phyloP scores from a whole-genome alignment of 2,888 invertebrate genomes.

The Coenonympha arcania region DNA sequence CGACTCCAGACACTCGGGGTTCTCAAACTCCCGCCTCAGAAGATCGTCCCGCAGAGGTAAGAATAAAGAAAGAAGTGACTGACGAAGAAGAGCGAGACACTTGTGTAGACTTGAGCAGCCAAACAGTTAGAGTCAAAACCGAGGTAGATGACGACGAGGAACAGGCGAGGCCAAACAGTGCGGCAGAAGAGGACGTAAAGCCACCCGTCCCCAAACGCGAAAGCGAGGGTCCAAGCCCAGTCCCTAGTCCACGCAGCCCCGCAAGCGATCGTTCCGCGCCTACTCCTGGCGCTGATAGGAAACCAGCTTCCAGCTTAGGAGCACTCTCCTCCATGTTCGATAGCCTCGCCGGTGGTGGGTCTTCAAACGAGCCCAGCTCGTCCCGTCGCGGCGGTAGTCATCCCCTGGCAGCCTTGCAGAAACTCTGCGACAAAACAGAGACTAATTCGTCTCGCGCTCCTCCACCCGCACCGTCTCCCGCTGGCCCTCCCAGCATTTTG shows the following conservation, averaged over 20 bases:
- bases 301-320: slow-evolving; percentile 80
- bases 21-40: slow-evolving; percentile 76
- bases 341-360: slow-evolving; percentile 79
- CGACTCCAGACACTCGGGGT: slow-evolving; percentile 79
- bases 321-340: slow-evolving; percentile 94
- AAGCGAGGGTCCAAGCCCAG: slow-evolving; percentile 70
- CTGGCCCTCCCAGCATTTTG: slow-evolving; percentile 86
- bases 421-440: slow-evolving; percentile 96
- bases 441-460: slow-evolving; percentile 77
- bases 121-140: slow-evolving; percentile 76
- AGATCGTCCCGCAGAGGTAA: slow-evolving; percentile 74
- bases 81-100: slow-evolving; percentile 71
- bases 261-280: slow-evolving; percentile 83
- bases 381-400: slow-evolving; percentile 84
- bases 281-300: slow-evolving; percentile 80
- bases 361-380: slow-evolving; percentile 66
- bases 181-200: slow-evolving; percentile 56
- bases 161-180: slow-evolving; percentile 59
- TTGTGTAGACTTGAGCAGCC: slow-evolving; percentile 59
- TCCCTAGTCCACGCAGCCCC: slow-evolving; percentile 81
- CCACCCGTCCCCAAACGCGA: slow-evolving; percentile 67
- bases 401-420: slow-evolving; percentile 94
- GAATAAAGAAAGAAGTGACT: slow-evolving; percentile 74
- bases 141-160: slow-evolving; percentile 77
- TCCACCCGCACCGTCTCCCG: slow-evolving; percentile 72